Evolutionary conservation across 2,888 invertebrate species (phyloP).

Genomic region (Alentia gelatinosa): DNA sequence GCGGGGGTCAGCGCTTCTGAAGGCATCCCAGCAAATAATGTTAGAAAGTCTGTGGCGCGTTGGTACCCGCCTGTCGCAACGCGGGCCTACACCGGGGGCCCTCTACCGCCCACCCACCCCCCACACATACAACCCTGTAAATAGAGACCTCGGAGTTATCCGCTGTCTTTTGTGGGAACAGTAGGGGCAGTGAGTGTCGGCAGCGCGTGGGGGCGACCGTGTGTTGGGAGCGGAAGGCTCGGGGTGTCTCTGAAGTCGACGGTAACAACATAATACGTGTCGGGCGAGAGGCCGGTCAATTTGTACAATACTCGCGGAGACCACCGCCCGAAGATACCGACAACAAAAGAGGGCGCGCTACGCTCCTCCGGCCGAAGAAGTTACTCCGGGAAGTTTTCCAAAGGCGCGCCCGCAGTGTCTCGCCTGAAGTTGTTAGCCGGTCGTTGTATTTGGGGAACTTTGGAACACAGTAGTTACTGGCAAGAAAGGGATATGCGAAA

Average conservation of each 20-base stretch:
- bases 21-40: slow-evolving; percentile 42
- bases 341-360: background rate
- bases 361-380: background rate
- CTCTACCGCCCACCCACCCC: background rate
- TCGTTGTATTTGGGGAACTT: background rate
- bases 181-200: too few relatives aligned
- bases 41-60: background rate
- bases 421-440: background rate
- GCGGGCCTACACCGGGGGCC: too few relatives aligned
- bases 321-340: background rate
- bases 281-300: background rate
- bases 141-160: background rate
- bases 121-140: background rate
- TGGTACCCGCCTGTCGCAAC: too few relatives aligned
- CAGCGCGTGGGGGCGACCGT: too few relatives aligned
- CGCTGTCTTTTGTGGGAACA: background rate
- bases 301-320: background rate
- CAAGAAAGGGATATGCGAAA: background rate
- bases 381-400: background rate
- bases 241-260: background rate
- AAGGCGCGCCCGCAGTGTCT: background rate
- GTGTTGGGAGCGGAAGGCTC: background rate
- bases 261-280: background rate
- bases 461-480: background rate
- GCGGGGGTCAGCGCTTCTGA: slow-evolving; percentile 23